Percentiles rank a stretch among this genome's conserved stretches.
Evolutionary conservation across 1,140 invertebrate species (phyloP).

Genomic region (Drosophila punjabiensis): DNA sequence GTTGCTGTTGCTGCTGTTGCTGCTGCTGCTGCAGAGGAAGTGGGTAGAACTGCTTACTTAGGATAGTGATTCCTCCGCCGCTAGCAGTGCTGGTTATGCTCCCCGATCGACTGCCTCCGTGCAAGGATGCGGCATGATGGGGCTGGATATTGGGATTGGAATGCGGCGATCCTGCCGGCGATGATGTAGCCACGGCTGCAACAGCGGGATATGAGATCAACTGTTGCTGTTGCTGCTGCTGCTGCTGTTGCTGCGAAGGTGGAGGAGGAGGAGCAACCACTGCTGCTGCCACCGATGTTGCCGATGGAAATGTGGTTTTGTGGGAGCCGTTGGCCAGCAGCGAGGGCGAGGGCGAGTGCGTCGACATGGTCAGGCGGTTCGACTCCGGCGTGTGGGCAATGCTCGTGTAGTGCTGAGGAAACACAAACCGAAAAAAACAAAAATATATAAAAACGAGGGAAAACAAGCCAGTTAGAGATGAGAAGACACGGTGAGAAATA

Average conservation of each 20-base stretch:
- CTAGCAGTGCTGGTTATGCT: conserved; percentile 78
- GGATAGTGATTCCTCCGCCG: conserved; percentile 54
- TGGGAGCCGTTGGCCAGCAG: conserved; percentile 72
- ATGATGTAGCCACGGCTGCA: conserved; percentile 39
- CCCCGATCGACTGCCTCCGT: conserved; percentile 76
- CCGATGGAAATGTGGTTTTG: conserved; percentile 68
- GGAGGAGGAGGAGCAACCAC: conserved; percentile 4
- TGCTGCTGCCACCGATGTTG: conserved; percentile 34
- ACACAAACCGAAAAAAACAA: conserved; percentile 9
- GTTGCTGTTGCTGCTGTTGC: conserved; percentile 47
- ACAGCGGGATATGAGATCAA: conserved; percentile 85
- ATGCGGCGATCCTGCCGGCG: conserved; percentile 60
- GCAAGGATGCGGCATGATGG: conserved; percentile 59
- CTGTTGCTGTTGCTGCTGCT: conserved; percentile 71
- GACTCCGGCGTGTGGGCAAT: conserved; percentile 94
- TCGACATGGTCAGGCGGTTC: conserved; percentile 88
- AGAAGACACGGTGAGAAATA: conserved; percentile 13
- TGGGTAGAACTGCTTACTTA: conserved; percentile 55
- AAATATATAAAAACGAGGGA: conserved; percentile 11
- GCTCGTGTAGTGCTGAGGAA: conserved; percentile 92
- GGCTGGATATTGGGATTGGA: conserved; percentile 37
- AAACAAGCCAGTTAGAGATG: conserved; percentile 18
- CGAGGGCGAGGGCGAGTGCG: conserved; percentile 53
- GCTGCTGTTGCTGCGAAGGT: background rate
- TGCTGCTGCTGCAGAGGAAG: conserved; percentile 27